Conservation (phyloP, 2,888 invertebrate species). For the Sinopyrophorus schimmeli region DNA sequence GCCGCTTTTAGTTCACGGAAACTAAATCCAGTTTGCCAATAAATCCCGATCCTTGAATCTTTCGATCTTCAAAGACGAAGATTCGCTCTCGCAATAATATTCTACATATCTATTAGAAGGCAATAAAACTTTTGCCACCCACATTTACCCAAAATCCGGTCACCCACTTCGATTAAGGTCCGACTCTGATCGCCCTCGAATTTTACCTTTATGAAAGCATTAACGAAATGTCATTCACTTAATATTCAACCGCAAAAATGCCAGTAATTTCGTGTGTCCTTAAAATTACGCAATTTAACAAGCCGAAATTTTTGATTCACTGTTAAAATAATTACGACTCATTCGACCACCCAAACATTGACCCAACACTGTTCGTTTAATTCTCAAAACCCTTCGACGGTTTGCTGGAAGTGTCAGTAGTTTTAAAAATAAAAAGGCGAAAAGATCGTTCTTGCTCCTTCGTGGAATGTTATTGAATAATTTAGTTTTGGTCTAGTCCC, state of each 20-base stretch:
- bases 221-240: slow-evolving; percentile 23
- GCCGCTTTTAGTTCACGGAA: slow-evolving; percentile 28
- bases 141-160: slow-evolving; percentile 11
- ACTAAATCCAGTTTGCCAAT: slow-evolving; percentile 26
- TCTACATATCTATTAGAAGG: too few relatives aligned
- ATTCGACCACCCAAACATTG: slow-evolving; percentile 11
- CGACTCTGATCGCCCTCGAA: not conserved
- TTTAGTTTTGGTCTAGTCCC: too few relatives aligned
- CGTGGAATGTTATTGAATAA: too few relatives aligned
- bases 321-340: slow-evolving; percentile 1
- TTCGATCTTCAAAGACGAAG: not conserved
- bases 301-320: slow-evolving; percentile 1
- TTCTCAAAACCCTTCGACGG: slow-evolving; percentile 5
- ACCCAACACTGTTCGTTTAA: not conserved
- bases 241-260: slow-evolving; percentile 20
- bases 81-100: not conserved
- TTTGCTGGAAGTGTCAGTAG: too few relatives aligned
- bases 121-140: slow-evolving; percentile 18
- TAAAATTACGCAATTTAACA: slow-evolving; percentile 21
- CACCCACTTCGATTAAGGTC: slow-evolving; percentile 4
- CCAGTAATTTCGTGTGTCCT: slow-evolving; percentile 14
- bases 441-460: too few relatives aligned
- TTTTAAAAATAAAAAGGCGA: too few relatives aligned
- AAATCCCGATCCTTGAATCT: not conserved
- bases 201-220: slow-evolving; percentile 13